phyloP scores from a whole-genome alignment of 2,888 invertebrate genomes.

The Cetonia aurata region DNA sequence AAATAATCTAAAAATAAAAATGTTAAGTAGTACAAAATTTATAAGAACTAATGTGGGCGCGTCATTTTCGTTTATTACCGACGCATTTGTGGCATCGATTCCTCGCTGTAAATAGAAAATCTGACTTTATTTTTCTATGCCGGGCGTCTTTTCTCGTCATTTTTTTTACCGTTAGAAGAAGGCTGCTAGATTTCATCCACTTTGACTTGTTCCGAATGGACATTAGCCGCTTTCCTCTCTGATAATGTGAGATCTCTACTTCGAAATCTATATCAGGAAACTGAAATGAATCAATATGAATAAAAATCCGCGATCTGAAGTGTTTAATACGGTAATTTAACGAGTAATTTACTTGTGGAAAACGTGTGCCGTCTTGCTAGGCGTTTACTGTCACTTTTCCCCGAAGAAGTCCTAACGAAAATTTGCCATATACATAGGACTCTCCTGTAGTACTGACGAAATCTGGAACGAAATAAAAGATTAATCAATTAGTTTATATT shows the following conservation, averaged over 20 bases:
- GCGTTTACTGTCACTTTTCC: conserved; percentile 16
- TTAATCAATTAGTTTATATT: too few species aligned
- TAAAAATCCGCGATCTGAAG: too few species aligned
- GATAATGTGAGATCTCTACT: conserved; percentile 17
- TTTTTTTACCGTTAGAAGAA: background rate
- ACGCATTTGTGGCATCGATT: too few species aligned
- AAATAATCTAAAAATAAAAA: too few species aligned
- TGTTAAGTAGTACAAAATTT: too few species aligned
- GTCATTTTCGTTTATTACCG: too few species aligned
- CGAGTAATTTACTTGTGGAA: conserved; percentile 7
- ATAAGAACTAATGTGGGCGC: too few species aligned
- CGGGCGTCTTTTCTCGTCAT: background rate
- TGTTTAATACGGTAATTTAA: background rate
- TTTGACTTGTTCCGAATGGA: conserved; percentile 17
- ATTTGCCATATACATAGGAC: conserved; percentile 74
- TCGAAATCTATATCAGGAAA: conserved; percentile 37
- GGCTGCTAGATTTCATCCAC: conserved; percentile 26
- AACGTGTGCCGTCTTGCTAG: conserved; percentile 10
- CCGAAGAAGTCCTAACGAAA: conserved; percentile 36
- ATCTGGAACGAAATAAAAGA: conserved; percentile 66
- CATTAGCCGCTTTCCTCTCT: background rate
- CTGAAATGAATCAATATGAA: conserved; percentile 25
- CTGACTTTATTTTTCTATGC: too few species aligned
- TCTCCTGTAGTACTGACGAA: conserved; percentile 78
- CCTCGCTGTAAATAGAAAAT: too few species aligned